phyloP scores from a whole-genome alignment of 1,140 invertebrate species.

The Drosophila rufa region DNA sequence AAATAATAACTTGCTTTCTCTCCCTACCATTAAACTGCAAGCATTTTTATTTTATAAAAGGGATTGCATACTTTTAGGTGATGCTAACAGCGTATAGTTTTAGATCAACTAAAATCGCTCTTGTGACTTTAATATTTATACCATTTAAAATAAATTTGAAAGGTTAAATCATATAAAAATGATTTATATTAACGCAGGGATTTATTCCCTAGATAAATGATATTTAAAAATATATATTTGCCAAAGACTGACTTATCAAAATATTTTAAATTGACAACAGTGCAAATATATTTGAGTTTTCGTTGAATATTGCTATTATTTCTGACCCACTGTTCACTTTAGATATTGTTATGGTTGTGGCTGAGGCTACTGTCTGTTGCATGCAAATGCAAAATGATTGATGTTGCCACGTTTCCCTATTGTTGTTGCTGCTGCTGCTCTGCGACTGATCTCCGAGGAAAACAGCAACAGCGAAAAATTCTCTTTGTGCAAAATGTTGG shows the following conservation, averaged over 20 bases:
- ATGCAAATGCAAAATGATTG: conserved; percentile 79
- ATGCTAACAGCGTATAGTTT: too few species aligned
- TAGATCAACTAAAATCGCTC: not conserved
- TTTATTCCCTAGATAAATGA: too few species aligned
- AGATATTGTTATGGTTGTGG: conserved; percentile 17
- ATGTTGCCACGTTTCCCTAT: conserved; percentile 67
- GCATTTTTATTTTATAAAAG: not conserved
- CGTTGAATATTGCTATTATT: too few species aligned
- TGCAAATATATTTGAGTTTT: too few species aligned
- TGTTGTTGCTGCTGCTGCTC: conserved; percentile 30
- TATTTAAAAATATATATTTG: too few species aligned
- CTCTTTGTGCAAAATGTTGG: conserved; percentile 80
- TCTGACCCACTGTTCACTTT: not conserved
- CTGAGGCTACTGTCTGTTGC: conserved; percentile 63
- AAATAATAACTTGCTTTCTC: not conserved
- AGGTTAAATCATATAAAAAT: too few species aligned
- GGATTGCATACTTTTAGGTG: not conserved
- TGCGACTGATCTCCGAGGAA: conserved; percentile 17
- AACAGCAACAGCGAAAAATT: conserved; percentile 68
- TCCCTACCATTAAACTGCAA: not conserved
- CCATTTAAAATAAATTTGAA: too few species aligned
- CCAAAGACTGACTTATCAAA: too few species aligned
- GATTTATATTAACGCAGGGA: too few species aligned
- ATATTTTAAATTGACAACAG: too few species aligned
- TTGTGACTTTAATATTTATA: too few species aligned